Percentiles rank a stretch among this genome's conserved stretches.
Evolutionary conservation across 1,140 invertebrate genomes (phyloP).

Genomic region (Rhagoletis pomonella): DNA sequence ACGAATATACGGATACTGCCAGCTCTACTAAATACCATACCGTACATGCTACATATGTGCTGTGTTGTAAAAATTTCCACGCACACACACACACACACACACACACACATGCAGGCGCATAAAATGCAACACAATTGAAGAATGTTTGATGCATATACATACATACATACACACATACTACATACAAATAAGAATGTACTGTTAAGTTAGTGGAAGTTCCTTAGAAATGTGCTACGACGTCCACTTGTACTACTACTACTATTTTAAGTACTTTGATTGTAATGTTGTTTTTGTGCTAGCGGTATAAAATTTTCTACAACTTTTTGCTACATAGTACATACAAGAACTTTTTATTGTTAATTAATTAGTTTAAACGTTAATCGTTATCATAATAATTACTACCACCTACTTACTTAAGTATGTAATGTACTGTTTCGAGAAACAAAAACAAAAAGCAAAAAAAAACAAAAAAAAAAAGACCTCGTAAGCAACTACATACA

Average conservation of each 20-base stretch:
- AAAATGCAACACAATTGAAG: background rate
- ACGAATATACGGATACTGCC: no score
- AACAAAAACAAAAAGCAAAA: no score
- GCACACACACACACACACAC: background rate
- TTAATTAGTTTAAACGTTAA: slow-evolving; percentile 39
- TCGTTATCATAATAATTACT: slow-evolving; percentile 38
- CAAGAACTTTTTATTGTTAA: slow-evolving; percentile 24
- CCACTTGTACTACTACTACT: slow-evolving; percentile 17
- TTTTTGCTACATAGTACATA: slow-evolving; percentile 41
- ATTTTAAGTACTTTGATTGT: slow-evolving; percentile 7
- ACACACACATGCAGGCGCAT: background rate
- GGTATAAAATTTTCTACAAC: slow-evolving; percentile 43
- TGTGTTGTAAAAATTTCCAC: background rate
- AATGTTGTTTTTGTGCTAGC: slow-evolving; percentile 50
- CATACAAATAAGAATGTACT: background rate
- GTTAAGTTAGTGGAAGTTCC: slow-evolving; percentile 39
- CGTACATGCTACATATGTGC: background rate
- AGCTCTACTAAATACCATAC: no score
- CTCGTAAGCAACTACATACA: no score
- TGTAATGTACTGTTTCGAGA: slow-evolving; percentile 23
- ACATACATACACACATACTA: background rate
- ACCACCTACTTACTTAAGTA: background rate
- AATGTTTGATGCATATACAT: background rate
- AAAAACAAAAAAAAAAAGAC: no score
- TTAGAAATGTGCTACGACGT: slow-evolving; percentile 43